Base-by-base conservation (phyloP, 2,113 vertebrate species). In the Fulmarus glacialis region DNA sequence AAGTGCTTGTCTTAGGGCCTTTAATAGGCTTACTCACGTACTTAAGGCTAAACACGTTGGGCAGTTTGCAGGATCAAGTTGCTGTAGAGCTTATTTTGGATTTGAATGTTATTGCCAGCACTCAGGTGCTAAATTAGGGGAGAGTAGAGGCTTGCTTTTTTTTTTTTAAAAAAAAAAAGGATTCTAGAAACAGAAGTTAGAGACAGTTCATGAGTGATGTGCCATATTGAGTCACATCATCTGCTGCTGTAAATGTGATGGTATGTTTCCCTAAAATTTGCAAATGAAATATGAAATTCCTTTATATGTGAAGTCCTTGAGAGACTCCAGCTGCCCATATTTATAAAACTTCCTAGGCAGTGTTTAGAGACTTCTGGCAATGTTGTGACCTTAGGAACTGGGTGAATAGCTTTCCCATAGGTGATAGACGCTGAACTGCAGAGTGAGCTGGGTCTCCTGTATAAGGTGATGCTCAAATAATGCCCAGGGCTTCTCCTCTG, bases 71-170 rank as follows among this genome's bases (percentile, higher is more conserved):
- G 95, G 88, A 92, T 93, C 4, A 0, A 63, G 82, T 80, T 90
- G 78, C 93, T 86, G 47, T 84, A 64, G 43, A 91, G n/a, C 67
- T 81, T 97, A 75, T 89, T 96, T 93, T 96, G 77, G 89, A 68
- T 93, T 83, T 91, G 68, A 74, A 42, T 72, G 68, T 85, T 85
- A 8, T 11, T 96, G 81, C 94, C 58, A 82, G 70, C 45, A 56
- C 52, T 91, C 72, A 64, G 72, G 42, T 93, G 89, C 90, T 95
- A 89, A 72, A 72, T 64, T 42, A 53, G 60, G 53, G 40, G 48
- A 84, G 23, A 93, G 55, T 11, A 64, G 29, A 88, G n/a, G 16
- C 24, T 20, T 18, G n/a, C 40, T 62, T 63, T 26, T 30, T 67
- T 8, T 22, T 81, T 43, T 45, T 67, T 12, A 16, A 16, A 32